These are phyloP conservation scores for Urocolius indicus DNA, from an alignment of 2,113 vertebrate genomes.

Conservation along the genomic window DNA sequence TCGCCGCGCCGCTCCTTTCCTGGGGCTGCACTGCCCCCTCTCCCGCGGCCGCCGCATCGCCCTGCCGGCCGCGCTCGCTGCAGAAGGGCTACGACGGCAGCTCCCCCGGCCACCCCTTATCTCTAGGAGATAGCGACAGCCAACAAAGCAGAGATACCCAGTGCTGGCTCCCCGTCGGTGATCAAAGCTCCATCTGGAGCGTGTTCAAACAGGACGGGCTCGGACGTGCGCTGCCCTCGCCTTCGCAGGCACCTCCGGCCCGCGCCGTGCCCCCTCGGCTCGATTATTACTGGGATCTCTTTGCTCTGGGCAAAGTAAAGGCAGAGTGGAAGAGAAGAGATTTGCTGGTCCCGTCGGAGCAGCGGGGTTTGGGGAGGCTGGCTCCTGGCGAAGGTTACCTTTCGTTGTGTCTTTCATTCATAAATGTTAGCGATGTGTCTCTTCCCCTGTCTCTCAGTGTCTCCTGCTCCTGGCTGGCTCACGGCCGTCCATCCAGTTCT, in stretches of 20 bases:
- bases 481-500: background rate
- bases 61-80: background rate
- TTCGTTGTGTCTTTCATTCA: conserved; percentile 51
- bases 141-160: conserved; percentile 43
- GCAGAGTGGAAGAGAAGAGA: background rate
- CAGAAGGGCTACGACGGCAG: background rate
- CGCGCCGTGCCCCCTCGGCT: background rate
- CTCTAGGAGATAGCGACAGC: conserved; percentile 30
- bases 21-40: conserved; percentile 81
- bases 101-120: background rate
- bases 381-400: background rate
- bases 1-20: conserved; percentile 8
- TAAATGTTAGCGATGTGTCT: background rate
- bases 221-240: conserved; percentile 5
- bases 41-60: background rate
- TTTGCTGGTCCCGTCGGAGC: background rate
- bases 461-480: background rate
- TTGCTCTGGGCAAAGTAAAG: background rate
- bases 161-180: background rate
- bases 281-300: background rate
- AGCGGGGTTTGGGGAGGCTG: background rate
- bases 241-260: background rate
- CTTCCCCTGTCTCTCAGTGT: background rate
- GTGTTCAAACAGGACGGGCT: background rate
- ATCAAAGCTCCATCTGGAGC: conserved; percentile 43